A percentile compares a stretch with the other conserved stretches of the same genome.
These are phyloP conservation scores for Cordylochernes scorpioides DNA, from an alignment of 2,888 invertebrate genomes.

Conservation along the genomic window DNA sequence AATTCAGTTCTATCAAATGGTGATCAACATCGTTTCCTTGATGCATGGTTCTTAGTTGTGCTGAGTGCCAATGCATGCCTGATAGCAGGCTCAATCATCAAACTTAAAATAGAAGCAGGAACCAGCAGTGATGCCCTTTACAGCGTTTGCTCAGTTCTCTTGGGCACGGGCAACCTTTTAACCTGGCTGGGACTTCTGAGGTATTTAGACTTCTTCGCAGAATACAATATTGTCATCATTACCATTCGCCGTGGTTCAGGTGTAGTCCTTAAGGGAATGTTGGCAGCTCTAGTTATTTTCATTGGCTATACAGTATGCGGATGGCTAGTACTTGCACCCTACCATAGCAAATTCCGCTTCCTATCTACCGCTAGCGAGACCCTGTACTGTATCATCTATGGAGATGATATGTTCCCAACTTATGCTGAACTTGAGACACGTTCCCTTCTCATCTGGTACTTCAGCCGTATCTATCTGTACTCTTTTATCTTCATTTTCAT, in stretches of 20 bases:
- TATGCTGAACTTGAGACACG: constrained; percentile 70
- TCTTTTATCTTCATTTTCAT: too few relatives aligned
- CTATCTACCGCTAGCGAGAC: constrained; percentile 66
- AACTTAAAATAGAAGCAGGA: constrained; percentile 64
- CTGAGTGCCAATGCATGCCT: constrained; percentile 77
- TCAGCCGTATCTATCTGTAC: constrained; percentile 75
- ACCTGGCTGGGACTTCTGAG: constrained; percentile 93
- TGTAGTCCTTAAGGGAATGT: constrained; percentile 67
- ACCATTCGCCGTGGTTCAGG: constrained; percentile 88
- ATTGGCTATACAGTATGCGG: constrained; percentile 92
- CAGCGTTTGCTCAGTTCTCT: constrained; percentile 73
- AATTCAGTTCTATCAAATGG: constrained; percentile 41
- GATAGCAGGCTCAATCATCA: constrained; percentile 67
- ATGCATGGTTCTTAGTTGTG: constrained; percentile 92
- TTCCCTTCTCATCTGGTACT: constrained; percentile 59
- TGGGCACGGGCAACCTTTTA: constrained; percentile 77
- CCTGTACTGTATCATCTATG: constrained; percentile 93
- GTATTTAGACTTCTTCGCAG: constrained; percentile 89
- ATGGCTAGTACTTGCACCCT: constrained; percentile 91
- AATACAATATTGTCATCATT: constrained; percentile 85
- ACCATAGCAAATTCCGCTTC: constrained; percentile 81
- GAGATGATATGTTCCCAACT: constrained; percentile 98
- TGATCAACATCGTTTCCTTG: constrained; percentile 66
- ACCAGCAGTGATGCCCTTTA: constrained; percentile 61
- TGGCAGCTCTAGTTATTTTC: constrained; percentile 77